phyloP scores from a whole-genome alignment of 2,113 vertebrate genomes.

The Scatophagus argus region DNA sequence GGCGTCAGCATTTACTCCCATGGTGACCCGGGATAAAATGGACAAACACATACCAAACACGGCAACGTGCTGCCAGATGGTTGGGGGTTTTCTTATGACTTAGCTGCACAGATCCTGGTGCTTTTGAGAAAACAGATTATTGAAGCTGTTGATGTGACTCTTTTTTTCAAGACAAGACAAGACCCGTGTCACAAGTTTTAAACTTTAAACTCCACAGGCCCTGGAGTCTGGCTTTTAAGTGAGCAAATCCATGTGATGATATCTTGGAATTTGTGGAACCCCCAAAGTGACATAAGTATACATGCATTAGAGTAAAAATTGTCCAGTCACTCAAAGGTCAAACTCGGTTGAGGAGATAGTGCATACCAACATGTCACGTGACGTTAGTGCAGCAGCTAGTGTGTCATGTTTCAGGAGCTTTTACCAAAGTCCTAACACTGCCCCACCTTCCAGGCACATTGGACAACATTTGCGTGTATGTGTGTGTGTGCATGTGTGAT shows the following conservation, averaged over 20 bases:
- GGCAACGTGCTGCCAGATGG: conserved; percentile 60
- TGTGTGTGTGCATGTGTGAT: too few species aligned
- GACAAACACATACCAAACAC: conserved; percentile 50
- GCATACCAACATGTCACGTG: conserved; percentile 43
- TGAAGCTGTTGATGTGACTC: background rate
- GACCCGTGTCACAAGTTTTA: background rate
- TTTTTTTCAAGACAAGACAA: background rate
- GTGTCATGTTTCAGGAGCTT: conserved; percentile 65
- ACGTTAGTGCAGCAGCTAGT: conserved; percentile 45
- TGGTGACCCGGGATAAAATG: conserved; percentile 63
- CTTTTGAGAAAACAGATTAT: conserved; percentile 16
- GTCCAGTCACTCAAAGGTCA: conserved; percentile 45
- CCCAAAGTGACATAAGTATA: conserved; percentile 12
- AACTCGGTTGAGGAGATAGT: conserved; percentile 46
- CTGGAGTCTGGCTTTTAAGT: background rate
- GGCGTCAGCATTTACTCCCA: conserved; percentile 76
- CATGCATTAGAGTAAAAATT: conserved; percentile 34
- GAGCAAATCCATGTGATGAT: background rate
- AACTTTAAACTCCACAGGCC: background rate
- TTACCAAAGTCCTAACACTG: conserved; percentile 53
- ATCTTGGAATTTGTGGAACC: conserved; percentile 34
- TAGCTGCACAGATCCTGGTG: conserved; percentile 12
- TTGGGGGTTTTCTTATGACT: conserved; percentile 32
- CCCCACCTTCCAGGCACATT: conserved; percentile 24
- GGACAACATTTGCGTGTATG: conserved; percentile 14